Base-by-base conservation (phyloP, 92 coral and sea anemone species). In the Scolanthus callimorphus region DNA sequence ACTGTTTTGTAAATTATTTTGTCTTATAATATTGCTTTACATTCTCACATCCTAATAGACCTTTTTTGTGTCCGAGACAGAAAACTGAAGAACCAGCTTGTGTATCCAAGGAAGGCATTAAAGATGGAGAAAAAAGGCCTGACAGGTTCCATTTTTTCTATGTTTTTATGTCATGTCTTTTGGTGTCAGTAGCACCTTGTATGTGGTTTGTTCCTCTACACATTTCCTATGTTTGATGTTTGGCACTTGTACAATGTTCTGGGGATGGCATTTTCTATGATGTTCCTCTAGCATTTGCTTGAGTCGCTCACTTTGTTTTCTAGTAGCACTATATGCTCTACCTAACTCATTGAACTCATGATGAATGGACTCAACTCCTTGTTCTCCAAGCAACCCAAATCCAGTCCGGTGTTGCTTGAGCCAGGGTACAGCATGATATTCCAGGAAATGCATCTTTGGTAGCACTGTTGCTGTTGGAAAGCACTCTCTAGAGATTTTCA, bases 311-410 rank as follows among this genome's bases (percentile, higher is more conserved):
- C 15, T 25, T 15, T 9, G 25, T 0, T 67, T 56, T 39, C 44
- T 19, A 8, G 28, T 57, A 37, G 27, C 24, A 17, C 49, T 17
- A n/a, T 68, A 57, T 2, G 39, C 19, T 21, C 74, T 15, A 3
- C 17, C 25, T 2, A 68, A 29, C 10, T 55, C 56, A 47, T 68
- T 68, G 65, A 68, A 39, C 51, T 24, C 54, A 22, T 55, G 39
- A 27, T 68, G 74, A 27, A 68, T 68, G 17, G 65, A 68, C 27
- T 68, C 65, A 15, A 55, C 49, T 2, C 74, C 74, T 30, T 68
- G 74, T 45, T 68, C 74, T 47, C 74, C 74, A 27, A 55, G 74
- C 39, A 68, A 39, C 3, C 74, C 74, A 55, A 56, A 17, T 11
- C 65, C 74, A 25, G 55, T 43, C 0, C 45, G 55, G 45, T 57